Conservation (phyloP, 2,888 invertebrate genomes). For the Pteria penguin region DNA sequence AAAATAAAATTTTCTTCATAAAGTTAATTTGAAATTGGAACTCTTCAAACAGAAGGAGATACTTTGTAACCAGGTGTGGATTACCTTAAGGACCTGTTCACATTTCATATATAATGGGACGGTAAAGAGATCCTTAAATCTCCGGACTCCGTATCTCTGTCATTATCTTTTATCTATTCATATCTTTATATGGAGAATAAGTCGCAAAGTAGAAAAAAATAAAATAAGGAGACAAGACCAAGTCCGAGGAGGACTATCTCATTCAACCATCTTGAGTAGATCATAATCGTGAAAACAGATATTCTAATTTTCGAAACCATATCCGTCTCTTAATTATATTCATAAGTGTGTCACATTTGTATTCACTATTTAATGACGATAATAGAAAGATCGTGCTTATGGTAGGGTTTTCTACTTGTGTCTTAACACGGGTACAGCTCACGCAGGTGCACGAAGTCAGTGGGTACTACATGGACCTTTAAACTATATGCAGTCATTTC, state of each 20-base stretch:
- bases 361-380: background rate
- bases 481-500: too few relatives aligned
- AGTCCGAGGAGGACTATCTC: too few relatives aligned
- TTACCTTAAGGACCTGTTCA: background rate
- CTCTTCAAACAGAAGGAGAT: background rate
- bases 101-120: background rate
- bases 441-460: too few relatives aligned
- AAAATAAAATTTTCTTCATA: too few relatives aligned
- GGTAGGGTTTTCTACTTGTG: too few relatives aligned
- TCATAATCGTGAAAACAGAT: too few relatives aligned
- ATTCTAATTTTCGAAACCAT: background rate
- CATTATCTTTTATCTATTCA: background rate
- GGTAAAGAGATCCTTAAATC: background rate
- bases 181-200: background rate
- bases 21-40: background rate
- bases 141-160: background rate
- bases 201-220: background rate
- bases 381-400: too few relatives aligned
- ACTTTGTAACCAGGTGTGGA: background rate
- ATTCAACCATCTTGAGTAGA: too few relatives aligned
- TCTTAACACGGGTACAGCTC: too few relatives aligned
- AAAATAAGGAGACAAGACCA: too few relatives aligned
- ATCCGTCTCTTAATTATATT: background rate
- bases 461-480: too few relatives aligned
- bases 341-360: background rate